phyloP scores from a whole-genome alignment of 2,888 invertebrate genomes.

The Scotopteryx bipunctaria region DNA sequence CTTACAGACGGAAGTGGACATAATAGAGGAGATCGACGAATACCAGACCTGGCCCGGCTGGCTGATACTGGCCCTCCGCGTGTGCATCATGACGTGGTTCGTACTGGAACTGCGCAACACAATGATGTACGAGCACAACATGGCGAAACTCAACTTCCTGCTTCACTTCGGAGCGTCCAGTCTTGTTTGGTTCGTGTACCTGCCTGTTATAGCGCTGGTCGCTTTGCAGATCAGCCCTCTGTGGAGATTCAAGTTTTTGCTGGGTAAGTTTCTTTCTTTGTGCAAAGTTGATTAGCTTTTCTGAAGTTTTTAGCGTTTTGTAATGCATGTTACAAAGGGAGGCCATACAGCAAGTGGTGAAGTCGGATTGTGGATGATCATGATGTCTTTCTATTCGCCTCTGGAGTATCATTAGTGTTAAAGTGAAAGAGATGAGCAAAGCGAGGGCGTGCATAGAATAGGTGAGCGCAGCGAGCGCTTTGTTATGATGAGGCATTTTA shows the following conservation, averaged over 20 bases:
- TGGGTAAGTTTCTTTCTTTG: conserved; percentile 85
- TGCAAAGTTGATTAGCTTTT: too few relatives aligned
- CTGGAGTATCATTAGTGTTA: too few relatives aligned
- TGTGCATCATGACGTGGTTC: conserved; percentile 95
- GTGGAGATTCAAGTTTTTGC: conserved; percentile 96
- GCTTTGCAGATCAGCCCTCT: conserved; percentile 96
- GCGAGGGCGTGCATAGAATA: too few relatives aligned
- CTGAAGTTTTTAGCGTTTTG: too few relatives aligned
- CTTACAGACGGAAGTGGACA: conserved; percentile 96
- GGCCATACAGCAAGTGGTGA: too few relatives aligned
- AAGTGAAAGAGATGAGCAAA: too few relatives aligned
- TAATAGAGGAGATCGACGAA: conserved; percentile 97
- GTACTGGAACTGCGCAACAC: conserved; percentile 86
- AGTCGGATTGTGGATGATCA: too few relatives aligned
- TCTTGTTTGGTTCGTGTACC: conserved; percentile 98
- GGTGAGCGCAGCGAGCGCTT: too few relatives aligned
- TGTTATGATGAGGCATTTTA: too few relatives aligned
- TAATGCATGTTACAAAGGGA: too few relatives aligned
- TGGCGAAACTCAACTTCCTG: conserved; percentile 93
- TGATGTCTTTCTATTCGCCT: too few relatives aligned
- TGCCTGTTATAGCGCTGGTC: conserved; percentile 96
- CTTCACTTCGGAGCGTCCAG: conserved; percentile 98
- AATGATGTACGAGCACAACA: conserved; percentile 81
- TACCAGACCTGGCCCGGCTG: conserved; percentile 99
- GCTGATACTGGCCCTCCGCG: conserved; percentile 93